Percentiles rank a stretch among this genome's conserved stretches.
Conservation (phyloP, 2,113 vertebrate species). For the Hymenochirus boettgeri region DNA sequence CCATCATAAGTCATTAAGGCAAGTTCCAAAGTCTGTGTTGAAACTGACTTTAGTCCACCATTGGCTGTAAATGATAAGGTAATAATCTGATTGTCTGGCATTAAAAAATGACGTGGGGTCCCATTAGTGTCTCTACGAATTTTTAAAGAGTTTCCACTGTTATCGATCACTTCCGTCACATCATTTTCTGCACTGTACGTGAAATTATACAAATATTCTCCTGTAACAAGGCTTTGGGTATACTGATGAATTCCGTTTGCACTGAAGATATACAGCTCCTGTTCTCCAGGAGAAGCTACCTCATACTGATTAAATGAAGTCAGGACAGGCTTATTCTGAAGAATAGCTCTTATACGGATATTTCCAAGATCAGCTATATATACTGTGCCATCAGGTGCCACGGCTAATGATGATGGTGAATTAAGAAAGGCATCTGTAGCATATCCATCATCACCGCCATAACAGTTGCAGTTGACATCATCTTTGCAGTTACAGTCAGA, state of each 20-base stretch:
- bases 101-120: slow-evolving; percentile 82
- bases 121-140: slow-evolving; percentile 81
- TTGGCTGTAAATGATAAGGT: slow-evolving; percentile 81
- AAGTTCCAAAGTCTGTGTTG: slow-evolving; percentile 83
- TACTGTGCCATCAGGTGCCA: slow-evolving; percentile 90
- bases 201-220: slow-evolving; percentile 93
- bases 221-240: slow-evolving; percentile 90
- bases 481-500: slow-evolving; percentile 99
- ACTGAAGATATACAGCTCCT: slow-evolving; percentile 93
- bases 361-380: slow-evolving; percentile 96
- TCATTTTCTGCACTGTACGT: slow-evolving; percentile 82
- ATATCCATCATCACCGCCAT: slow-evolving; percentile 92
- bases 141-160: slow-evolving; percentile 87
- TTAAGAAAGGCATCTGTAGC: slow-evolving; percentile 93
- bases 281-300: slow-evolving; percentile 89
- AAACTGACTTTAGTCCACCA: slow-evolving; percentile 85
- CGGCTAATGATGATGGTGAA: slow-evolving; percentile 89
- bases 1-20: slow-evolving; percentile 91
- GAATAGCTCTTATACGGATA: slow-evolving; percentile 91
- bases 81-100: slow-evolving; percentile 92
- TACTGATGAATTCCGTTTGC: slow-evolving; percentile 90
- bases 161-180: slow-evolving; percentile 80
- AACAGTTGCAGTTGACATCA: slow-evolving; percentile 97
- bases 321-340: slow-evolving; percentile 80
- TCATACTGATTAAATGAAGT: slow-evolving; percentile 82